Conservation (phyloP, 2,888 invertebrate genomes). For the Drosophila bunnanda region DNA sequence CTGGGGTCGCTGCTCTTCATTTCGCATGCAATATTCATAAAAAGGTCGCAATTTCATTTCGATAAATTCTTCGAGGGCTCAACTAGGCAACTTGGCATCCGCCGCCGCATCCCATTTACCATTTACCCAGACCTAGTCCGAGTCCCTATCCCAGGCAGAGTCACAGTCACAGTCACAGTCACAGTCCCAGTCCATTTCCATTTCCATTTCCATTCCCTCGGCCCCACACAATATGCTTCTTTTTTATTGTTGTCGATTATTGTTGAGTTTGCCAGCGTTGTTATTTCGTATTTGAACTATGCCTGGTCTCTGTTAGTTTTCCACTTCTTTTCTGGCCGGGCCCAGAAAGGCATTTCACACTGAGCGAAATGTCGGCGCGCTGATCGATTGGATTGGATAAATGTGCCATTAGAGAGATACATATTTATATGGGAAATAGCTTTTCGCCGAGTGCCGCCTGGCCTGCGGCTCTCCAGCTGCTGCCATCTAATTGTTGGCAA, state of each 20-base stretch:
- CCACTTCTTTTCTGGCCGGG: slow-evolving; percentile 25
- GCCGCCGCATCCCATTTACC: slow-evolving; percentile 18
- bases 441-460: slow-evolving; percentile 35
- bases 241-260: slow-evolving; percentile 71
- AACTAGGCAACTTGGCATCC: slow-evolving; percentile 29
- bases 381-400: slow-evolving; percentile 3
- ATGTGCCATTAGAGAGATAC: neutral
- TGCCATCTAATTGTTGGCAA: slow-evolving; percentile 73
- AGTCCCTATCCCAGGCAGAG: neutral
- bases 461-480: slow-evolving; percentile 54
- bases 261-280: slow-evolving; percentile 47
- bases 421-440: neutral
- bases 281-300: slow-evolving; percentile 41
- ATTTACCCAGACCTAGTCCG: slow-evolving; percentile 5
- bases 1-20: slow-evolving; percentile 18
- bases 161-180: neutral
- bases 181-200: slow-evolving; percentile 14
- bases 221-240: slow-evolving; percentile 33
- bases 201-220: slow-evolving; percentile 31
- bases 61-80: slow-evolving; percentile 42
- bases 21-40: slow-evolving; percentile 65
- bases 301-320: slow-evolving; percentile 40
- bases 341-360: slow-evolving; percentile 27
- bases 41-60: slow-evolving; percentile 56
- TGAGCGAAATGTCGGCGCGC: neutral